A percentile compares a stretch with the other conserved stretches of the same genome.
Evolutionary conservation across 2,797 vertebrate species (phyloP).

Genomic region (Zonotrichia albicollis): DNA sequence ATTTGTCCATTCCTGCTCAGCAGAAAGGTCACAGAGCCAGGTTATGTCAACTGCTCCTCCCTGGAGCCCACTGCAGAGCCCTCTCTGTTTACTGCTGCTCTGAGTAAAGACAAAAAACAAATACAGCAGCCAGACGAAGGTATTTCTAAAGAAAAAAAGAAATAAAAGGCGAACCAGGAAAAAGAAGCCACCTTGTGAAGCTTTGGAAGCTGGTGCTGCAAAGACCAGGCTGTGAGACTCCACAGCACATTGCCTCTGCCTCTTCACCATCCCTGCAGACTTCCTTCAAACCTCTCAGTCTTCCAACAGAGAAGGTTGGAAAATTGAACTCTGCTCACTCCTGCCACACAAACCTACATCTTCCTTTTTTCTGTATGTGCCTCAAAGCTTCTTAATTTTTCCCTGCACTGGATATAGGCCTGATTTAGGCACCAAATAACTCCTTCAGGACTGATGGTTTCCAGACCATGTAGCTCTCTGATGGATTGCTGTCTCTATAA

Average conservation of each 20-base stretch:
- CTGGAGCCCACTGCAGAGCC: background rate
- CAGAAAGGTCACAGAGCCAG: background rate
- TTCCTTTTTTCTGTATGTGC: background rate
- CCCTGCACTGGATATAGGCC: background rate
- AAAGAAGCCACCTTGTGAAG: background rate
- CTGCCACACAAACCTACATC: background rate
- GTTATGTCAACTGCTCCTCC: background rate
- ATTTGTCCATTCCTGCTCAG: background rate
- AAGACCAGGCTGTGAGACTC: background rate
- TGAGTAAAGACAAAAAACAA: background rate
- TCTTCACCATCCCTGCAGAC: background rate
- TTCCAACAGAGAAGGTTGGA: background rate
- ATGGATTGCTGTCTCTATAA: background rate
- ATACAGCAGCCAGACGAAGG: background rate
- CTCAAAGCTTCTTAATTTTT: background rate
- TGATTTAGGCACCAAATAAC: background rate
- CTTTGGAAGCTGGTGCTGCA: background rate
- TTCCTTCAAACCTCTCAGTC: background rate
- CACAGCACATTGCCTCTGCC: background rate
- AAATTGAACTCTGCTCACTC: background rate
- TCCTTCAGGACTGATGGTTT: background rate
- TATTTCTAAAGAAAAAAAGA: background rate
- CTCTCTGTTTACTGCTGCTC: background rate
- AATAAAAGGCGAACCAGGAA: background rate
- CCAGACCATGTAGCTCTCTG: background rate